phyloP scores from a whole-genome alignment of 2,113 vertebrate species.

The Myrmecophaga tridactyla region DNA sequence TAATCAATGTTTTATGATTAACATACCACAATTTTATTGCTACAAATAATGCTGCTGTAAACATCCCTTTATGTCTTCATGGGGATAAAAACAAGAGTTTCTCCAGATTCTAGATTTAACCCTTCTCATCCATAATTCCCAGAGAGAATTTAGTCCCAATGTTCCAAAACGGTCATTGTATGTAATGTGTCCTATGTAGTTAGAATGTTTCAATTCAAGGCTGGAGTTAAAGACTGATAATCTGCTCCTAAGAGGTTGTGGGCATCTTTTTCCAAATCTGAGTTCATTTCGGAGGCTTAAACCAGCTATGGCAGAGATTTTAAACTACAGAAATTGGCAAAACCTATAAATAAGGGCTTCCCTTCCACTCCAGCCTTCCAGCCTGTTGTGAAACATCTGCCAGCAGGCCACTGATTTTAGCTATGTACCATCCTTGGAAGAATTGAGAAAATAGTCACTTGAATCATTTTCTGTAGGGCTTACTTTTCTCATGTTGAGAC shows the following conservation, averaged over 20 bases:
- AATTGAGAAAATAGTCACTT: neutral
- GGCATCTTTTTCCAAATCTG: neutral
- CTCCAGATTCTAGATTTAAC: neutral
- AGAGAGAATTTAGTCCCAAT: neutral
- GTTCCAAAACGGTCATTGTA: neutral
- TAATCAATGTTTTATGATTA: too few relatives aligned
- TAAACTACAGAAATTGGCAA: slow-evolving; percentile 3
- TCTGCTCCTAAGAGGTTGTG: neutral
- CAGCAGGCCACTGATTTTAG: neutral
- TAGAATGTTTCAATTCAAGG: neutral
- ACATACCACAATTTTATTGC: neutral
- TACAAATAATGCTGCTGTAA: neutral
- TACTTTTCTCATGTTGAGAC: neutral
- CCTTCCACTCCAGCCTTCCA: neutral
- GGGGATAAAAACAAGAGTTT: slow-evolving; percentile 40
- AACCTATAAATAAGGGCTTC: neutral
- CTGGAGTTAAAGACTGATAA: neutral
- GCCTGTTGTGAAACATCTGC: slow-evolving; percentile 9
- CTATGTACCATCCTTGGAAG: neutral
- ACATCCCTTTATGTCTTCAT: neutral
- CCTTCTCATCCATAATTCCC: slow-evolving; percentile 40
- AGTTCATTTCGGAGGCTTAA: neutral
- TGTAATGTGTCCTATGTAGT: neutral
- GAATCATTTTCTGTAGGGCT: slow-evolving; percentile 17
- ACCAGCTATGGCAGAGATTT: neutral